Conservation (phyloP, 1,140 invertebrate species). For the Alviniconcha marisindica region DNA sequence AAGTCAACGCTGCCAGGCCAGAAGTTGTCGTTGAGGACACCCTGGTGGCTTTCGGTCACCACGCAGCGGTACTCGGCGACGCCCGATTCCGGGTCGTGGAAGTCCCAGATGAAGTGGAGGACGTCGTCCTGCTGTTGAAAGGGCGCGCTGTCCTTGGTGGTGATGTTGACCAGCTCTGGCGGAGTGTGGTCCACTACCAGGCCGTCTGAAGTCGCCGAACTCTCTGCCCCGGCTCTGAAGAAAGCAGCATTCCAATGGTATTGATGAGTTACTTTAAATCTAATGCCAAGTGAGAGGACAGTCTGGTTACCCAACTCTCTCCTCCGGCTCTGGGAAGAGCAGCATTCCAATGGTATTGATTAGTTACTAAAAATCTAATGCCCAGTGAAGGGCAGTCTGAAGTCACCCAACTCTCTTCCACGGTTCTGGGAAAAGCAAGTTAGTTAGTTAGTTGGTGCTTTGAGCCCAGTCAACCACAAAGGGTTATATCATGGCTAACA, state of each 20-base stretch:
- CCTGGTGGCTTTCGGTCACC: slow-evolving; percentile 43
- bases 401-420: too few species aligned
- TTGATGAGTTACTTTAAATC: not conserved
- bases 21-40: slow-evolving; percentile 36
- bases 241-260: not conserved
- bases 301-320: too few species aligned
- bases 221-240: slow-evolving; percentile 39
- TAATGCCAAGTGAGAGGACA: too few species aligned
- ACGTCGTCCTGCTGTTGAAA: slow-evolving; percentile 38
- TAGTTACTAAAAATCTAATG: too few species aligned
- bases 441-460: too few species aligned
- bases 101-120: slow-evolving; percentile 47
- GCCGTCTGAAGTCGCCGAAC: slow-evolving; percentile 41
- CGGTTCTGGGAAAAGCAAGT: too few species aligned
- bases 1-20: slow-evolving; percentile 39
- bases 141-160: slow-evolving; percentile 26
- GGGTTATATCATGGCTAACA: too few species aligned
- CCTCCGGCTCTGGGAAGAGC: too few species aligned
- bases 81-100: slow-evolving; percentile 51
- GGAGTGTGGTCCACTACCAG: slow-evolving; percentile 53
- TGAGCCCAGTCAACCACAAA: too few species aligned
- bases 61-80: slow-evolving; percentile 49
- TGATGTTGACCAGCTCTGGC: slow-evolving; percentile 41
- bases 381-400: too few species aligned
- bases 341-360: too few species aligned